Conservation (phyloP, 2,797 vertebrate genomes). For the Sebastes baramenuke region DNA sequence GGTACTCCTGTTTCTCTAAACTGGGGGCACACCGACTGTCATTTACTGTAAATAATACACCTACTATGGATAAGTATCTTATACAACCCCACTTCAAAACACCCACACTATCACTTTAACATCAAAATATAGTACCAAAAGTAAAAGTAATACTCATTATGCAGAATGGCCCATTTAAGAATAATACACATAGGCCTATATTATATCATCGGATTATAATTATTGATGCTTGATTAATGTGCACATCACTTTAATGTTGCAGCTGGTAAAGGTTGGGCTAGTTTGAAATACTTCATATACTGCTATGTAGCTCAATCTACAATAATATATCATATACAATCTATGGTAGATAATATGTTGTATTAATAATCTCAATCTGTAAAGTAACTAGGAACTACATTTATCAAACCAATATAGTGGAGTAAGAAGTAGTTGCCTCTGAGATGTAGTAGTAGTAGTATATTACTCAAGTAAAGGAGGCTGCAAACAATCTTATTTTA, state of each 20-base stretch:
- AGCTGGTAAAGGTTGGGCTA: background rate
- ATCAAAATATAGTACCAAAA: background rate
- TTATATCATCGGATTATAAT: too few relatives aligned
- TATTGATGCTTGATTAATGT: too few relatives aligned
- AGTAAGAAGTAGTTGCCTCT: background rate
- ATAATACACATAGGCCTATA: too few relatives aligned
- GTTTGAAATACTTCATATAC: fast-evolving
- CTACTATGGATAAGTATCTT: too few relatives aligned
- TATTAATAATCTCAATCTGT: background rate
- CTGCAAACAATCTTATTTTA: background rate
- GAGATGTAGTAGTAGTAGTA: background rate
- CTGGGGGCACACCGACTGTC: too few relatives aligned
- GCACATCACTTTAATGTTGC: fast-evolving
- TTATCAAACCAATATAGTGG: background rate
- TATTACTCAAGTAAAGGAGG: background rate
- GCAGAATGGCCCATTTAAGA: background rate
- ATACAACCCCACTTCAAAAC: too few relatives aligned
- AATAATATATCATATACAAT: background rate
- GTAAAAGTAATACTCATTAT: background rate
- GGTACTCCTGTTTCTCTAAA: too few relatives aligned
- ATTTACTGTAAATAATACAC: too few relatives aligned
- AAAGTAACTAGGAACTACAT: background rate
- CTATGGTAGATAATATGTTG: background rate
- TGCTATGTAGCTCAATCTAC: background rate
- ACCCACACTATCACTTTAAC: background rate